Base-by-base conservation (phyloP, 2,888 invertebrate species). In the Holacanthella duospinosa region DNA sequence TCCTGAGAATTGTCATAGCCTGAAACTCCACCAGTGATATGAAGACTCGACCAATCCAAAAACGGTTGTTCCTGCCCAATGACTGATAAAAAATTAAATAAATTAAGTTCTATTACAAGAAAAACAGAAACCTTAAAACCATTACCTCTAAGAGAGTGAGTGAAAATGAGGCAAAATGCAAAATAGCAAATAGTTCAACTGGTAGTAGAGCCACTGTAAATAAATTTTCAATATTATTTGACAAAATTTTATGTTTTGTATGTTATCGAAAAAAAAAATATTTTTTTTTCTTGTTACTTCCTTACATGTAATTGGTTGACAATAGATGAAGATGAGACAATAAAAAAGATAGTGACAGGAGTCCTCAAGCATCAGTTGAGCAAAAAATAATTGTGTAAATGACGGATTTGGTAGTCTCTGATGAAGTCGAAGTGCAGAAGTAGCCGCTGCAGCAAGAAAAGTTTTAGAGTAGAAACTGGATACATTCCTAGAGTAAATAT, bases 321-420 rank as follows among this genome's bases (percentile, higher is more conserved):
- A 88, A 77, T 89, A 93, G 75, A 96, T 83, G 78, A 99, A 99
- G 75, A 97, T 91, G 73, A 95, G 80, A 55, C 94, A 92, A 79
- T 89, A 99, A 80, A 97, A 86, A 70, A 99, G 82, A 76, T 99
- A 99, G 77, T 99, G 99, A 68, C 92, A 94, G 74, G 94, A 93
- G 79, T 92, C 92, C 78, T 99, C 97, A 27, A 87, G 77, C 74
- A 93, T 82, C 71, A 97, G 80, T 59, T 83, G 79, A 6, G 85
- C 83, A 65, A 96, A 79, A 78, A 94, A 97, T 77, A 90, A 88
- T 67, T 89, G 81, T 36, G 85, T 88, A 62, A 96, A 80, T 64
- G 87, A 83, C 74, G 94, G 87, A 68, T 85, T 81, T 25, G 94
- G 93, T 72, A 97, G 81, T 66, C 97, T 83, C 78, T 99, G 96